phyloP scores from a whole-genome alignment of 2,888 invertebrate species.

The Molanna angustata region DNA sequence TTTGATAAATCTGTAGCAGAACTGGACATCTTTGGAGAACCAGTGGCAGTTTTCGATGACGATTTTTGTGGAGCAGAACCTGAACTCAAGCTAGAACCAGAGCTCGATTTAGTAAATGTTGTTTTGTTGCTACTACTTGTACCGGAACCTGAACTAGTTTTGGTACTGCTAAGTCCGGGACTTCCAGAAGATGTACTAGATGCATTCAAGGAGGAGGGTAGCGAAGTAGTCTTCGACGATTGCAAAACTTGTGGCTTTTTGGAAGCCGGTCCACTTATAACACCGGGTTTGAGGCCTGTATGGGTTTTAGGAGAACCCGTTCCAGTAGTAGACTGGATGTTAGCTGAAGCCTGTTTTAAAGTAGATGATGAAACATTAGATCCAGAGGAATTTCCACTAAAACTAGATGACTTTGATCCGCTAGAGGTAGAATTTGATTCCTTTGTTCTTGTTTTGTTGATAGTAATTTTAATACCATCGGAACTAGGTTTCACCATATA shows the following conservation, averaged over 20 bases:
- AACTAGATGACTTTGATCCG: slow-evolving; percentile 28
- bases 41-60: slow-evolving; percentile 52
- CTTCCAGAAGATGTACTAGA: slow-evolving; percentile 32
- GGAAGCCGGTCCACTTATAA: slow-evolving; percentile 83
- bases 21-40: slow-evolving; percentile 59
- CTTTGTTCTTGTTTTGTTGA: slow-evolving; percentile 82
- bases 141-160: slow-evolving; percentile 40
- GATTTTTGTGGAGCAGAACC: slow-evolving; percentile 35
- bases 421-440: slow-evolving; percentile 55
- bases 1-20: slow-evolving; percentile 55
- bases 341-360: slow-evolving; percentile 47
- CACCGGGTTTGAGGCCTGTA: slow-evolving; percentile 81
- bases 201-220: slow-evolving; percentile 45
- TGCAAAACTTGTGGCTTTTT: slow-evolving; percentile 70
- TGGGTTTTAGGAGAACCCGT: slow-evolving; percentile 76
- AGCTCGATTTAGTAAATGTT: slow-evolving; percentile 51
- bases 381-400: slow-evolving; percentile 33
- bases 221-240: slow-evolving; percentile 47
- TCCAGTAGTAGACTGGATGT: slow-evolving; percentile 50
- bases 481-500: slow-evolving; percentile 88
- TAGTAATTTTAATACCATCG: slow-evolving; percentile 88
- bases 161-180: slow-evolving; percentile 23
- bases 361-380: slow-evolving; percentile 46
- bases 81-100: slow-evolving; percentile 37
- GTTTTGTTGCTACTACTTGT: slow-evolving; percentile 44